A percentile compares a stretch with the other conserved stretches of the same genome.
Conservation (phyloP, 2,888 invertebrate genomes). For the Sesamia inferens region DNA sequence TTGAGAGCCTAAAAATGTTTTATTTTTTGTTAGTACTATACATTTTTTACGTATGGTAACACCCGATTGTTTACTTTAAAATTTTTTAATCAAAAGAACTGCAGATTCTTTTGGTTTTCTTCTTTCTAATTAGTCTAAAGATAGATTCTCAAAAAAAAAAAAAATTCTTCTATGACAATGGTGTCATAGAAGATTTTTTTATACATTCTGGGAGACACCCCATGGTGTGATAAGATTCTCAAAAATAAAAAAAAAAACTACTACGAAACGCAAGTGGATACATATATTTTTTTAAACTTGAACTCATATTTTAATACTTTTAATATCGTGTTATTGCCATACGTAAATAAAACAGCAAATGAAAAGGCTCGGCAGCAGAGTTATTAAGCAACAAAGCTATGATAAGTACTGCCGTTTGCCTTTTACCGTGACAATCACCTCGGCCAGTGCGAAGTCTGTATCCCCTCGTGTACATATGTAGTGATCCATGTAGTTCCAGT, state of each 20-base stretch:
- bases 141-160: neutral
- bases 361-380: conserved; percentile 28
- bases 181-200: too few relatives aligned
- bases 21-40: conserved; percentile 7
- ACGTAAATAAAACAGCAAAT: conserved; percentile 38
- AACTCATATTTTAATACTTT: neutral
- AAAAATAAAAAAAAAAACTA: neutral
- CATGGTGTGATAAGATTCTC: too few relatives aligned
- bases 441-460: conserved; percentile 96
- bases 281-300: neutral
- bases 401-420: conserved; percentile 34
- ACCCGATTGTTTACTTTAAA: neutral
- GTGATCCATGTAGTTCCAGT: conserved; percentile 99
- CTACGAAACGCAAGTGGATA: neutral
- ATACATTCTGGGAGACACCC: too few relatives aligned
- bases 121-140: neutral
- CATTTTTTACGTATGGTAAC: conserved; percentile 18
- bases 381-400: conserved; percentile 38
- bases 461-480: conserved; percentile 98
- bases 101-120: neutral
- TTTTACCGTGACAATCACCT: conserved; percentile 89
- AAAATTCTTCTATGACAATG: neutral
- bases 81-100: neutral
- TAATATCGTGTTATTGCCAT: conserved; percentile 11
- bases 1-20: conserved; percentile 91